Evolutionary conservation across 1,140 invertebrate species (phyloP), one percentile per base, ranked within the genome.

Genomic region (Frieseomelitta varia): DNA sequence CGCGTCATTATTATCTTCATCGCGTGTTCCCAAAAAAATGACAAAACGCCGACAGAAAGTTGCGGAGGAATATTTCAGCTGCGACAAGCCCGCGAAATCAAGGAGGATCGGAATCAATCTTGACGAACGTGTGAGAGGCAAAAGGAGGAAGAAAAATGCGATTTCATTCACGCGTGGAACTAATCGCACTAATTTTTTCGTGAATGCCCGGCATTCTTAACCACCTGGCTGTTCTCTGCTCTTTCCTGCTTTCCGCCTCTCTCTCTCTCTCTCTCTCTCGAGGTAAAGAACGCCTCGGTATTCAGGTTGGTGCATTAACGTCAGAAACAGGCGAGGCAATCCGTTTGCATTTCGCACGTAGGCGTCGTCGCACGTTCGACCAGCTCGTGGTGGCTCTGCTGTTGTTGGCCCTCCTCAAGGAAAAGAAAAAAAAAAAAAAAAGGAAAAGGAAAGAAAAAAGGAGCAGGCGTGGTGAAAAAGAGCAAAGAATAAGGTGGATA

Each of bases 231-330:
- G 39, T 39, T 39, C 39, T 6, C 21, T 17, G 8, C 19, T n/a
- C 24, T 78, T 56, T 4, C 15, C 19, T 47, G 39, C 39, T 39
- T 10, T 8, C 21, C 58, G 30, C 58, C n/a, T n/a, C n/a, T n/a
- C n/a, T n/a, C n/a, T n/a, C n/a, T n/a, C n/a, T n/a, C n/a, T n/a
- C n/a, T n/a, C n/a, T n/a, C n/a, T n/a, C n/a, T n/a, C 72, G 81
- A 80, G 80, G 78, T 65, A 72, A 47, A 88, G 63, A 78, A 78
- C 65, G 51, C 68, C 67, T 53, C 58, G 61, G 68, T 55, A 65
- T 83, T 79, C 71, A 80, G 86, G 71, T 89, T 85, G 47, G 65
- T n/a, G 77, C 87, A 86, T 89, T 86, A 89, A 89, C 67, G 88
- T 88, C 88, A 79, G 51, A 21, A 68, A 24, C 88, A 88, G 84